phyloP scores from a whole-genome alignment of 2,113 vertebrate genomes.

The Fukomys damarensis region DNA sequence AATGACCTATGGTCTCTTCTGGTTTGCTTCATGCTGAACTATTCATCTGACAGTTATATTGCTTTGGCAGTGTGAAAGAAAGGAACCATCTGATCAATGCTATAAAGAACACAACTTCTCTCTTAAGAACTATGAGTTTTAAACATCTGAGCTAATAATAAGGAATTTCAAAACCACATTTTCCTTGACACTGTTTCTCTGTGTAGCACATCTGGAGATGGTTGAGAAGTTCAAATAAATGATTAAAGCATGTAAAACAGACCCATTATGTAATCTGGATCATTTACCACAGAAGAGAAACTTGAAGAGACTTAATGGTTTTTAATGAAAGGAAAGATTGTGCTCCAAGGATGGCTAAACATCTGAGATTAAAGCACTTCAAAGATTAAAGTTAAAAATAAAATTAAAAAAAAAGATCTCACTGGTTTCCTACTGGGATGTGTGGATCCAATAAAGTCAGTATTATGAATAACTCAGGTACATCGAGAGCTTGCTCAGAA shows the following conservation, averaged over 20 bases:
- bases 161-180: slow-evolving; percentile 35
- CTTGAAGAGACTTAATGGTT: slow-evolving; percentile 59
- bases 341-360: slow-evolving; percentile 29
- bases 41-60: background rate
- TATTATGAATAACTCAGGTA: background rate
- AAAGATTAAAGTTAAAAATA: slow-evolving; percentile 52
- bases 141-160: slow-evolving; percentile 17
- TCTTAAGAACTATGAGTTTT: slow-evolving; percentile 11
- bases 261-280: slow-evolving; percentile 47
- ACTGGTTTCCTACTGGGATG: background rate
- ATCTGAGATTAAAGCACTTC: slow-evolving; percentile 1
- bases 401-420: background rate
- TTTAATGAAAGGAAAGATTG: slow-evolving; percentile 50
- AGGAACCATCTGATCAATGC: background rate
- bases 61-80: background rate
- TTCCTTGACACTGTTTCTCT: slow-evolving; percentile 55
- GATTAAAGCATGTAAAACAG: slow-evolving; percentile 64
- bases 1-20: background rate
- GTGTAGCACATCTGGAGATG: slow-evolving; percentile 26
- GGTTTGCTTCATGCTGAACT: background rate
- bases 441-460: background rate
- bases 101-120: background rate
- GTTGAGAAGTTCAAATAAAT: slow-evolving; percentile 69
- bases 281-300: slow-evolving; percentile 51
- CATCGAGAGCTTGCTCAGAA: background rate